Evolutionary conservation across 53 echinoderm and acorn worm genomes (phyloP).

Genomic region (Stichopus horrens): DNA sequence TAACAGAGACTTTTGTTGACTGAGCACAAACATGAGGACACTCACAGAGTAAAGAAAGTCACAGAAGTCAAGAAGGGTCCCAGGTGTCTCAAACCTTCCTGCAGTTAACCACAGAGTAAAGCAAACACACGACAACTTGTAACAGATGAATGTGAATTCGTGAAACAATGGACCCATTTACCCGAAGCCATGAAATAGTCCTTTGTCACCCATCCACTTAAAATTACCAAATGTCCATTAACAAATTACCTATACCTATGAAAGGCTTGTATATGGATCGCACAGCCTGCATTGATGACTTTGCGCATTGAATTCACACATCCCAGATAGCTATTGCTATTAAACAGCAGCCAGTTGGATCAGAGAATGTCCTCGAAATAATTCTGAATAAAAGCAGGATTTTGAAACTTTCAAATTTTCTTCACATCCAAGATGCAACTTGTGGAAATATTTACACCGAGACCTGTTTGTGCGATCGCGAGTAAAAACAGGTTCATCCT

Average conservation of each 20-base stretch:
- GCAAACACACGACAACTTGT: background rate
- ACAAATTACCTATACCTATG: background rate
- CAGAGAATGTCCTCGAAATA: no score
- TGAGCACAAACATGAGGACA: background rate
- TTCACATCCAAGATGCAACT: no score
- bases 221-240: background rate
- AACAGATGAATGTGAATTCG: background rate
- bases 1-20: slow-evolving; percentile 23
- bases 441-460: no score
- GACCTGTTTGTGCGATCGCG: no score
- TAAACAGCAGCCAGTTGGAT: no score
- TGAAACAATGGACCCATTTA: background rate
- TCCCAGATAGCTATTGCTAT: no score
- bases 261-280: background rate
- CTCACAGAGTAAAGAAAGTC: background rate
- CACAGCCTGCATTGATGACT: background rate
- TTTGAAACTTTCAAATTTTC: no score
- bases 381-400: no score
- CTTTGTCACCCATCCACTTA: background rate
- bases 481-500: no score
- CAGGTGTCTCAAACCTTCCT: background rate
- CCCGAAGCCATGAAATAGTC: background rate
- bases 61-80: background rate
- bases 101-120: background rate
- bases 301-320: no score